These are phyloP conservation scores for Ypsolopha sequella DNA, from an alignment of 2,888 invertebrate species.

Conservation along the genomic window DNA sequence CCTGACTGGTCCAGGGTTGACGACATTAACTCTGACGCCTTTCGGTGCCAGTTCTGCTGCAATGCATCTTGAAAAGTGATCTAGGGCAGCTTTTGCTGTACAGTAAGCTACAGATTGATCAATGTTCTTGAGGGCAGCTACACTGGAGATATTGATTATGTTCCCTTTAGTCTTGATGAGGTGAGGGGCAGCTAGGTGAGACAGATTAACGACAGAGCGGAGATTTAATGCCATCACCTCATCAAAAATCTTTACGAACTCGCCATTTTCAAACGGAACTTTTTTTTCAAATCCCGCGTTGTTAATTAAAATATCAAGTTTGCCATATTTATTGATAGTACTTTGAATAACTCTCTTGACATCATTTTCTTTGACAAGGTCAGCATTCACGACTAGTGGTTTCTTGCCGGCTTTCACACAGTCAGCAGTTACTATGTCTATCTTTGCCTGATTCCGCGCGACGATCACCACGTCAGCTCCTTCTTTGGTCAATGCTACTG, in stretches of 20 bases:
- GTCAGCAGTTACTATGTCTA: constrained; percentile 22
- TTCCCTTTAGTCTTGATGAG: constrained; percentile 27
- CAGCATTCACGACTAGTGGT: constrained; percentile 19
- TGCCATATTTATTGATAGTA: constrained; percentile 20
- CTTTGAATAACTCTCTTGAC: constrained; percentile 16
- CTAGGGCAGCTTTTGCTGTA: constrained; percentile 69
- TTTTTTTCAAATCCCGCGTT: constrained; percentile 19
- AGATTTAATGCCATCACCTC: constrained; percentile 24
- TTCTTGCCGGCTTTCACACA: constrained; percentile 21
- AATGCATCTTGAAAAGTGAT: constrained; percentile 88
- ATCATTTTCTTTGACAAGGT: constrained; percentile 21
- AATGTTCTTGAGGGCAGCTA: constrained; percentile 9
- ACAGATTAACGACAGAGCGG: constrained; percentile 21
- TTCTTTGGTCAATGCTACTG: constrained; percentile 26
- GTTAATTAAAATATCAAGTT: constrained; percentile 25
- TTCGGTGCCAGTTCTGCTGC: constrained; percentile 82
- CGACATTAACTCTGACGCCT: constrained; percentile 83
- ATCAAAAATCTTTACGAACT: constrained; percentile 23
- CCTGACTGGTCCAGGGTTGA: constrained; percentile 89
- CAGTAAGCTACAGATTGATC: constrained; percentile 14
- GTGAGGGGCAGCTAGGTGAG: constrained; percentile 22
- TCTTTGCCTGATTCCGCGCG: constrained; percentile 31
- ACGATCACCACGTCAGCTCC: constrained; percentile 33
- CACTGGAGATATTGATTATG: constrained; percentile 29
- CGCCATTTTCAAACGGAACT: constrained; percentile 16